Evolutionary conservation across 2,113 vertebrate species (phyloP), one percentile per base, ranked within the genome.

Genomic region (Psilopogon haemacephalus): DNA sequence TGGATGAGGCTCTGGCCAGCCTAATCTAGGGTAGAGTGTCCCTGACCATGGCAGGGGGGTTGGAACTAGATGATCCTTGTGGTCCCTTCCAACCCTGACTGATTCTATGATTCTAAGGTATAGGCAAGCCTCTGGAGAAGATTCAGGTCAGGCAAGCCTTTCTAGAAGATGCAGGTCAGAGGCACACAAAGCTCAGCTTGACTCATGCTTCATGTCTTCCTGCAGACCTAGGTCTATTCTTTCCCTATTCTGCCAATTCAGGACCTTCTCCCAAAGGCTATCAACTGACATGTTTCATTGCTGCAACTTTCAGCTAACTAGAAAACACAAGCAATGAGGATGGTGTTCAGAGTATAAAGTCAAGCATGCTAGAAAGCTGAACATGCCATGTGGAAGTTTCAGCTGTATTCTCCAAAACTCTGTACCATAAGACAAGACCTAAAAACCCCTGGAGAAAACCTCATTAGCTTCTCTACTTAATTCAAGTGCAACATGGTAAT

Each of bases 221-320:
- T 56, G 48, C 37, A 65, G 82, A 78, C 59, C 32, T 50, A 60
- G 40, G 33, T 59, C 63, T 86, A 55, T 52, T 86, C 74, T 90
- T 78, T 84, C 71, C 2, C 2, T 30, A 46, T 38, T 73, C 74
- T 91, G 92, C 63, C 94, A 92, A 40, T 50, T 93, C 74, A 89
- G 95, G 89, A 90, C 86, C 70, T 89, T 86, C 55, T 63, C 89
- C 67, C 77, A 88, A 93, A 89, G 81, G 86, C 86, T 32, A 3
- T 44, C 86, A 89, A 82, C 55, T 59, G 67, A 62, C 81, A 59
- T 2, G n/a, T 75, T 79, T 87, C 77, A 70, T 9, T 75, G 67
- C 90, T 90, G 64, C 71, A 59, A 80, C 82, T 88, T 37, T 77
- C 90, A 86, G 82, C 46, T 95, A 74, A 83, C 59, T 33, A 89